phyloP scores from a whole-genome alignment of 2,888 invertebrate species.

The Xestia c-nigrum region DNA sequence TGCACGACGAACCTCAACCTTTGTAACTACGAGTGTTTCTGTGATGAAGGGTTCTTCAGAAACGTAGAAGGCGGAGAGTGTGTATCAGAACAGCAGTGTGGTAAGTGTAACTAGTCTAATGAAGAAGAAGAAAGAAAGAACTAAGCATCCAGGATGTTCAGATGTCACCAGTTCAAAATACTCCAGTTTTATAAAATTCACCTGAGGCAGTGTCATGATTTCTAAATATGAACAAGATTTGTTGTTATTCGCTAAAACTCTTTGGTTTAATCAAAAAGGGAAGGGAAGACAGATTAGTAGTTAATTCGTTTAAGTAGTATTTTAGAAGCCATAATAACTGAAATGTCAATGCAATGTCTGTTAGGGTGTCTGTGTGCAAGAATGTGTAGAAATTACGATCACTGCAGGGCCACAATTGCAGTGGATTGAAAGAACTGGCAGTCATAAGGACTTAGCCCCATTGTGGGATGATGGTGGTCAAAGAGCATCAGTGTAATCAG shows the following conservation, averaged over 20 bases:
- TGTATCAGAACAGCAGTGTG: constrained; percentile 1
- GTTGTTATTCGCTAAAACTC: not conserved
- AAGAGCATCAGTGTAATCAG: no score
- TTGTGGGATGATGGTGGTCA: not conserved
- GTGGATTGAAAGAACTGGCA: not conserved
- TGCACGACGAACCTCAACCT: not conserved
- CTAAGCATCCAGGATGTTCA: not conserved
- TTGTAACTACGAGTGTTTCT: constrained; percentile 7
- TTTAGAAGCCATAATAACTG: no score
- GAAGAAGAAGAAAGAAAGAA: no score
- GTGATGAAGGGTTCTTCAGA: constrained; percentile 1
- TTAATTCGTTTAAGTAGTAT: no score
- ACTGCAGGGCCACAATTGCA: no score
- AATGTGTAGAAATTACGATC: not conserved
- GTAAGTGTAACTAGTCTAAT: constrained; percentile 18
- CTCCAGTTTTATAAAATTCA: no score
- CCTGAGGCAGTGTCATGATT: not conserved
- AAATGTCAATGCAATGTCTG: not conserved
- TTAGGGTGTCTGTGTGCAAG: not conserved
- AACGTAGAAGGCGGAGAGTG: constrained; percentile 11
- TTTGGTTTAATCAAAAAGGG: no score
- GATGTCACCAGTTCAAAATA: not conserved
- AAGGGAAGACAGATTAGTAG: no score
- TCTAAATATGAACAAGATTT: not conserved
- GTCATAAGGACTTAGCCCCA: not conserved